phyloP scores from a whole-genome alignment of 2,888 invertebrate species.

The Synanthedon vespiformis region DNA sequence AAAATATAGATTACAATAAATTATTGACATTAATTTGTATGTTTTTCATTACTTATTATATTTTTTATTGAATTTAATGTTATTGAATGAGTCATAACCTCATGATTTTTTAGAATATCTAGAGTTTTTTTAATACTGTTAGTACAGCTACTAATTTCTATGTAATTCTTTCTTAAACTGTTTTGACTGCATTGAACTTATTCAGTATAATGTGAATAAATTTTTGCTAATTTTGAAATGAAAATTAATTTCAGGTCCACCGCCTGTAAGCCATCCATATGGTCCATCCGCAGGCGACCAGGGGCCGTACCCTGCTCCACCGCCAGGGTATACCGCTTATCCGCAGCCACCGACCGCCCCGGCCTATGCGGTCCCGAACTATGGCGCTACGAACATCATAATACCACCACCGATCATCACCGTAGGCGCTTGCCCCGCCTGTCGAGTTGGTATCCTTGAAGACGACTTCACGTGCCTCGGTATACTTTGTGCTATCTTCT shows the following conservation, averaged over 20 bases:
- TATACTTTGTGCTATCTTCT: slow-evolving; percentile 84
- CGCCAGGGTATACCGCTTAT: slow-evolving; percentile 70
- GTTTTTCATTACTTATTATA: no score
- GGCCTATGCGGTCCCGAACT: slow-evolving; percentile 67
- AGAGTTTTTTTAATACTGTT: no score
- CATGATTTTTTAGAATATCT: no score
- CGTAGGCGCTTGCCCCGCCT: slow-evolving; percentile 90
- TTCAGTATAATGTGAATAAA: no score
- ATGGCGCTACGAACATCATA: slow-evolving; percentile 73
- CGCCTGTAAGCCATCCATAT: slow-evolving; percentile 9
- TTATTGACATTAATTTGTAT: no score
- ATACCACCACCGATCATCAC: slow-evolving; percentile 83
- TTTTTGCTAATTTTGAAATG: background rate
- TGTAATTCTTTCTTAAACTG: no score
- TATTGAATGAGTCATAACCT: no score
- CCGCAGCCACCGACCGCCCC: slow-evolving; percentile 30
- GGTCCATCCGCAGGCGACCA: slow-evolving; percentile 21
- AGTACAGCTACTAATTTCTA: no score
- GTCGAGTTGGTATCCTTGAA: slow-evolving; percentile 87
- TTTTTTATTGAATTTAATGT: no score
- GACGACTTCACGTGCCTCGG: slow-evolving; percentile 90
- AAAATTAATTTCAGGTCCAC: slow-evolving; percentile 18
- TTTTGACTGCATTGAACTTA: no score
- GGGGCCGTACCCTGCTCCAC: slow-evolving; percentile 55
- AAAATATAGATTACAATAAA: no score